Base-by-base conservation (phyloP, 2,797 vertebrate genomes). In the Parotocinclus haroldoi region DNA sequence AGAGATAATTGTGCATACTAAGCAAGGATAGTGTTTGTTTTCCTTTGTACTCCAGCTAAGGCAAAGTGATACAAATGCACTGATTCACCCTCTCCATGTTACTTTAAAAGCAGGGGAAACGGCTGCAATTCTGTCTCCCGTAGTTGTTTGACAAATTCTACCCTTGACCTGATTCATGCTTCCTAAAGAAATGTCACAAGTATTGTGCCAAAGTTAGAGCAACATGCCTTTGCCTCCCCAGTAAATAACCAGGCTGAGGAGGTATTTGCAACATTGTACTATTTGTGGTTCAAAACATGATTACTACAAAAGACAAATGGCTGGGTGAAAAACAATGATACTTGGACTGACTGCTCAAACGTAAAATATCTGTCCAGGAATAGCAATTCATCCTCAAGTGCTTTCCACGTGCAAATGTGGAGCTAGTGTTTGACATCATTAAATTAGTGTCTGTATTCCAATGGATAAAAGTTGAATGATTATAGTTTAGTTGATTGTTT, bases 311-410 rank as follows among this genome's bases (percentile, higher is more conserved):
- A 2, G 27, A 27, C 27, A 27, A 5, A 27, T 27, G 27, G 27
- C 2, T 27, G 68, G 71, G 63, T 60, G 71, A 57, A 58, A 62
- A 79, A 78, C 7, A 44, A 44, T 2, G 42, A 44, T 13, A 44
- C 10, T 44, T 10, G 42, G 12, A 44, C 2, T 12, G 40, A 44
- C 40, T 44, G 1, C 9, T 44, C 40, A 44, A 44, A 1, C 5
- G 2, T 2, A 27, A 27, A 27, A 27, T 2, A 27, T 27, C 27
- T 2, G 27, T 27, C 27, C 5, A 27, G 2, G 5, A 27, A 27
- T 27, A 2, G 27, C 27, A 27, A 27, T 27, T 27, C 27, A 27
- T 27, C 27, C 27, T 27, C 27, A 27, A 27, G 27, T 27, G 27
- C 2, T 27, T 2, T 27, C 27, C 27, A 27, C 27, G 5, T 27